Base-by-base conservation (phyloP, 2,797 vertebrate species). In the Danio aesculapii region DNA sequence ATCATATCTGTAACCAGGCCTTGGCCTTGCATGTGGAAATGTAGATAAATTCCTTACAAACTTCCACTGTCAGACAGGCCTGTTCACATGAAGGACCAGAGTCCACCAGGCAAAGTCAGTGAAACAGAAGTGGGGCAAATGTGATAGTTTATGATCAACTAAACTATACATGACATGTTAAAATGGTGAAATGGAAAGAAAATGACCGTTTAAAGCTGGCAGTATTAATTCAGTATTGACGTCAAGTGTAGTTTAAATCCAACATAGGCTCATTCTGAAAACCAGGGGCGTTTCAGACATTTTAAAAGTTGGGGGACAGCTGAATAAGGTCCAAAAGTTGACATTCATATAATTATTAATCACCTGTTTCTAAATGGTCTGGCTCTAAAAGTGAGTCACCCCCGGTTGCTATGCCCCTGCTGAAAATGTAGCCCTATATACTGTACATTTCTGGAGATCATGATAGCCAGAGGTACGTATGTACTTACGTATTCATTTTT, bases 1-100 rank as follows among this genome's bases (percentile, higher is more conserved):
- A 90, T 93, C 90, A 88, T 92, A 94, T 93, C 94, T 92, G 89
- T 84, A 88, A 87, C 88, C 85, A 90, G 90, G 88, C 92, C 88
- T 91, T 94, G 93, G 88, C 91, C 90, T 87, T 89, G 88, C 77
- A 83, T 90, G 87, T 88, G 86, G 75, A 75, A 70, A 90, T 64
- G 70, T 62, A 86, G 82, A 88, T 86, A 87, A 86, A 85, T 81
- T 69, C 71, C 70, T 84, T 81, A 82, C 49, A 78, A 86, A 84
- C 69, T 52, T 85, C 82, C 81, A 83, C 84, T 88, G 57, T 61
- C 0, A 12, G 83, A 86, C 75, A 79, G 70, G 66, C 14, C 41
- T 84, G 82, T 85, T 88, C 81, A 79, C 84, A 82, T 81, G 78
- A 70, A 84, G 83, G 91, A 86, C 90, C 88, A 90, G 87, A 92